Base-by-base conservation (phyloP, 1,140 invertebrate species). In the Reticulitermes speratus region DNA sequence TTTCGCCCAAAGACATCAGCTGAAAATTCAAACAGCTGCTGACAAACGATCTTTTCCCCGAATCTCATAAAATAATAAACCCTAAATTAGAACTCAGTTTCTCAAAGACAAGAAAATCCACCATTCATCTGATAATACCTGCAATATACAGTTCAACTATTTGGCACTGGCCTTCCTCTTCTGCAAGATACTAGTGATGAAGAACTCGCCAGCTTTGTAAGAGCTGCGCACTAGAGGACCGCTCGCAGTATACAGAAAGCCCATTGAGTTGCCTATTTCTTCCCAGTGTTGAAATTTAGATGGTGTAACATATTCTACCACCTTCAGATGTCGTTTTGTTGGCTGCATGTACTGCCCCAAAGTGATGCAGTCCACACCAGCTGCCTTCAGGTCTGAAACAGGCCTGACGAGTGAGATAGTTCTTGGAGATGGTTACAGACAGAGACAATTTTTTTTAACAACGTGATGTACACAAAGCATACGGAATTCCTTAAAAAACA, bases 261-360 rank as follows among this genome's bases (percentile, higher is more conserved):
- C 99, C 87, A 99, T 90, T 89, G 96, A 91, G 86, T 95, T 93
- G 0, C 99, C 99, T 9, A 95, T 90, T 48, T 94, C 92, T 91
- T 99, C 96, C 98, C 98, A 99, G 87, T 96, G 91, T 89, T 97
- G 94, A 90, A 98, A 99, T 91, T 98, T 99, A 87, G 96, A 96
- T 0, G 98, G 98, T 2, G 97, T 99, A 0, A 99, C 96, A 92
- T 99, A 99, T 91, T 99, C 98, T 84, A 96, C 96, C 0, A 99
- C 98, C 92, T 98, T 98, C 11, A 99, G 92, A 92, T 99, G 99
- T 84, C 95, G 93, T 90, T 99, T 99, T 6, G 98, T 99, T 1
- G 99, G 98, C 90, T 99, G 99, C 98, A 99, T 99, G 90, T 99
- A 99, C 90, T 99, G 99, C 0, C 99, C 99, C 14, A 99, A 91